These are phyloP conservation scores for Camponotus fellah DNA, from an alignment of 2,888 invertebrate genomes.

Conservation along the genomic window DNA sequence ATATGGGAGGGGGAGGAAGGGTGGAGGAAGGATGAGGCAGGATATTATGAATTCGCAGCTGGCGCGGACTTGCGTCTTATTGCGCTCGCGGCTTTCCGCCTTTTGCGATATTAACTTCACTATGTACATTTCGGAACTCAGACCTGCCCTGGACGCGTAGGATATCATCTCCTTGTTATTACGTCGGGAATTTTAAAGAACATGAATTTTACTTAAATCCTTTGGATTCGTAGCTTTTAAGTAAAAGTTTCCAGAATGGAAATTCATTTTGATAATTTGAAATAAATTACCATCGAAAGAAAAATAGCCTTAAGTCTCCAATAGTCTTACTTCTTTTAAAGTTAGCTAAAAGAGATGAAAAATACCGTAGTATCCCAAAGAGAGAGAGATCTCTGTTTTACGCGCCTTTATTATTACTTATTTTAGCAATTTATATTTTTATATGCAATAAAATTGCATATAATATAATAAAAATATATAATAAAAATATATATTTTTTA, in stretches of 20 bases:
- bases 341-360: background rate
- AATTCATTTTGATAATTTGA: slow-evolving; percentile 1
- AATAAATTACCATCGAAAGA: background rate
- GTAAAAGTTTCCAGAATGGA: background rate
- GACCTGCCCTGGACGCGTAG: background rate
- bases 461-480: too few relatives aligned
- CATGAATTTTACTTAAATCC: background rate
- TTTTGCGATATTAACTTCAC: slow-evolving; percentile 27
- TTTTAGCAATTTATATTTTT: background rate
- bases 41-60: slow-evolving; percentile 53
- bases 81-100: slow-evolving; percentile 15
- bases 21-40: background rate
- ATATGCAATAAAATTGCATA: too few relatives aligned
- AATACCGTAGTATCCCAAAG: background rate
- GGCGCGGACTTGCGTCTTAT: slow-evolving; percentile 25
- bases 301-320: background rate
- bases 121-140: background rate
- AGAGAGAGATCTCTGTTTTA: background rate
- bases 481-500: too few relatives aligned
- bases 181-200: background rate
- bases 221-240: background rate
- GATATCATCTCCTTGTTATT: background rate
- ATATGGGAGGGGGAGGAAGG: background rate
- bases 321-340: background rate
- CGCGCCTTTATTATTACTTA: background rate